These are phyloP conservation scores for Setipinna tenuifilis DNA, from an alignment of 2,797 vertebrate genomes.

Conservation along the genomic window DNA sequence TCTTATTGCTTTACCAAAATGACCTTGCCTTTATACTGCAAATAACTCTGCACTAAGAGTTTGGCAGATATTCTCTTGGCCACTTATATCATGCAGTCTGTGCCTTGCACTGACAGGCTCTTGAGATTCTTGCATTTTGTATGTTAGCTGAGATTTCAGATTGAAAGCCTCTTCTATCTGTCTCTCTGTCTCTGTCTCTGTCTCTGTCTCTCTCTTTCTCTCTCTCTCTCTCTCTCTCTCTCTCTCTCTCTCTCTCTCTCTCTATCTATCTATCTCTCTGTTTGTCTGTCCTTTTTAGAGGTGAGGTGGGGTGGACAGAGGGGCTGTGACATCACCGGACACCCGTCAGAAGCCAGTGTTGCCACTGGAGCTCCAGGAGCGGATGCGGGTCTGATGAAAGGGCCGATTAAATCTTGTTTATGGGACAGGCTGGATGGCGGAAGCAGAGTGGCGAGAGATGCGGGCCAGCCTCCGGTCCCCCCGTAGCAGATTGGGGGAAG, in stretches of 20 bases:
- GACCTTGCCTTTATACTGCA: too few relatives aligned
- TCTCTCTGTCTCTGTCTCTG: too few relatives aligned
- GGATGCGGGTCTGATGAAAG: neutral
- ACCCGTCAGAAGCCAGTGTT: neutral
- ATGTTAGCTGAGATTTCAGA: too few relatives aligned
- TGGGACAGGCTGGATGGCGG: slow-evolving; percentile 54
- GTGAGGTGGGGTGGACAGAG: neutral
- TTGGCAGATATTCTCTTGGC: neutral
- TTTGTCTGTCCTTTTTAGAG: neutral
- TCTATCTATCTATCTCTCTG: neutral
- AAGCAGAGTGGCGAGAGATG: slow-evolving; percentile 51
- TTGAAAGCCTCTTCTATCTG: too few relatives aligned
- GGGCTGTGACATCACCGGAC: neutral
- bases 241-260: neutral
- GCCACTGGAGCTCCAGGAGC: neutral
- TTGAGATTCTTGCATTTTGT: too few relatives aligned
- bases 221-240: too few relatives aligned
- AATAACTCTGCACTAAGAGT: neutral
- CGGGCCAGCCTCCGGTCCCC: slow-evolving; percentile 49
- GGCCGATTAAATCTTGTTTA: slow-evolving; percentile 61
- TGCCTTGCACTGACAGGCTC: too few relatives aligned
- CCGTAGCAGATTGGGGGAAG: slow-evolving; percentile 62
- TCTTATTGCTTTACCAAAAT: too few relatives aligned
- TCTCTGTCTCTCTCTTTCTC: too few relatives aligned
- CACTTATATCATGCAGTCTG: neutral